These are phyloP conservation scores for Drosophila santomea DNA, from an alignment of 1,140 invertebrate species.

Conservation along the genomic window DNA sequence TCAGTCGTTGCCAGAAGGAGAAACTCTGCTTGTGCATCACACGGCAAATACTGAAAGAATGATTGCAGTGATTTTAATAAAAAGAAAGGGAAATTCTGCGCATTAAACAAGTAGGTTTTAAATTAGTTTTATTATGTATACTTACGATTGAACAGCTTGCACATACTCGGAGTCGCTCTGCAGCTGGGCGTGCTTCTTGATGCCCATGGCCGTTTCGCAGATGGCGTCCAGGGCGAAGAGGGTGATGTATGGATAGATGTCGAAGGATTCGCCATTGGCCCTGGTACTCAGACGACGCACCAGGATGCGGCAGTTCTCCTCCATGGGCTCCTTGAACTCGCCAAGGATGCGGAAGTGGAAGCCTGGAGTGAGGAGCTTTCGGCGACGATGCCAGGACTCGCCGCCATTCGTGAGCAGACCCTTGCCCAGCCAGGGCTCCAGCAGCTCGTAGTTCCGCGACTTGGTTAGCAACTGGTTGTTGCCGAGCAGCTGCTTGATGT, in stretches of 20 bases:
- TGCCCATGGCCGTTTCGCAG: constrained; percentile 94
- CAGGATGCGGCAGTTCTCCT: constrained; percentile 85
- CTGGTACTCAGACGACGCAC: constrained; percentile 67
- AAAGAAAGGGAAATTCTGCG: no score
- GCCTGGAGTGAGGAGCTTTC: constrained; percentile 94
- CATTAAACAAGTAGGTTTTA: no score
- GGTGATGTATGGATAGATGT: constrained; percentile 89
- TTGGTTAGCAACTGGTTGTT: constrained; percentile 87
- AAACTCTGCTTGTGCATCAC: constrained; percentile 85
- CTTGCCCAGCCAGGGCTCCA: constrained; percentile 88
- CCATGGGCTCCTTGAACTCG: constrained; percentile 89
- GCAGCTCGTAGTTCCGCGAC: constrained; percentile 84
- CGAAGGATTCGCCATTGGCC: constrained; percentile 80
- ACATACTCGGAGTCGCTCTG: constrained; percentile 88
- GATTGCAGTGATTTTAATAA: no score
- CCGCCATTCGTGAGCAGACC: constrained; percentile 89
- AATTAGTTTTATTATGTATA: neutral
- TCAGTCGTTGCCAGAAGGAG: constrained; percentile 87
- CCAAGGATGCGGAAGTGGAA: constrained; percentile 96
- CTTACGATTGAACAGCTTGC: constrained; percentile 85
- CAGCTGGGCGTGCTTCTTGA: constrained; percentile 87
- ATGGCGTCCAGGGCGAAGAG: constrained; percentile 92
- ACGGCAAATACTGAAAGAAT: constrained; percentile 74
- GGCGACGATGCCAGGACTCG: constrained; percentile 91
- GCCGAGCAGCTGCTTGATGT: constrained; percentile 85